These are phyloP conservation scores for Echiichthys vipera DNA, from an alignment of 2,797 vertebrate species.

Conservation along the genomic window DNA sequence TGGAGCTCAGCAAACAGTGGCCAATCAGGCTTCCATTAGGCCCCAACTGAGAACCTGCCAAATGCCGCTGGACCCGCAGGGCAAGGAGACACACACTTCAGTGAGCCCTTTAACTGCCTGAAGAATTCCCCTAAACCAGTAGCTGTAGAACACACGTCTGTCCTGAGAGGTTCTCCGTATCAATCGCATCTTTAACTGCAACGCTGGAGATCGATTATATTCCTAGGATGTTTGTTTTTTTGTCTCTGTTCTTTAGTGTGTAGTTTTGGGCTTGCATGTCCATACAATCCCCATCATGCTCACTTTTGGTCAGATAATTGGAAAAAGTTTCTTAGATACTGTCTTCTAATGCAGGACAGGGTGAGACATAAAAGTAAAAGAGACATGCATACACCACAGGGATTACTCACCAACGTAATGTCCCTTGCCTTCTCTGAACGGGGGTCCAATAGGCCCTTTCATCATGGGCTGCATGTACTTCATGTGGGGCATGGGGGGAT, in stretches of 20 bases:
- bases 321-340: not conserved
- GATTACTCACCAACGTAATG: constrained; percentile 96
- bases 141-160: constrained; percentile 11
- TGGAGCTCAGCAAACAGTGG: constrained; percentile 61
- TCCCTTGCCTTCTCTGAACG: constrained; percentile 98
- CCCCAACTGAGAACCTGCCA: constrained; percentile 39
- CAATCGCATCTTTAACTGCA: constrained; percentile 4
- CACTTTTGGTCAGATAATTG: not conserved
- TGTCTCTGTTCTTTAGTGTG: not conserved
- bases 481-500: constrained; percentile 91
- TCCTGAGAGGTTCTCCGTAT: constrained; percentile 9
- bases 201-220: constrained; percentile 1
- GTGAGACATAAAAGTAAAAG: not conserved
- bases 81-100: constrained; percentile 27
- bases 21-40: constrained; percentile 70
- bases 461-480: constrained; percentile 99
- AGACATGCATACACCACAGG: not conserved
- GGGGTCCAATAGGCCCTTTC: constrained; percentile 97
- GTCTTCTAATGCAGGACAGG: not conserved
- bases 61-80: constrained; percentile 39
- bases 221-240: constrained; percentile 3
- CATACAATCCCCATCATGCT: not conserved
- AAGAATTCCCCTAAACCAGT: constrained; percentile 24
- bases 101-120: constrained; percentile 28
- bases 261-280: not conserved